Percentiles rank a stretch among this genome's conserved stretches.
Evolutionary conservation across 2,797 vertebrate genomes (phyloP).

Genomic region (Aselliscus stoliczkanus): DNA sequence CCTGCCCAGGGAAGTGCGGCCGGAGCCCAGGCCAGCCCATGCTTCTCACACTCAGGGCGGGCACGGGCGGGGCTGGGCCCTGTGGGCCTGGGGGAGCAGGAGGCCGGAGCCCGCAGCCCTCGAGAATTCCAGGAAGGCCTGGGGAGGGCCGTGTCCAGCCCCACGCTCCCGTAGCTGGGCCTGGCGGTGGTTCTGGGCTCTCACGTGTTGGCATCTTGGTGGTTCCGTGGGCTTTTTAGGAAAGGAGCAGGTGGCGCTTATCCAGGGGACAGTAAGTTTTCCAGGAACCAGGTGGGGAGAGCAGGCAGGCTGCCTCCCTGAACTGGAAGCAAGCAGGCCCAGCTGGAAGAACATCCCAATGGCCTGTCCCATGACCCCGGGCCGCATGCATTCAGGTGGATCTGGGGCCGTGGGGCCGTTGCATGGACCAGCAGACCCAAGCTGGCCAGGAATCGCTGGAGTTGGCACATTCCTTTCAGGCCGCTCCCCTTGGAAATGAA

Average conservation of each 20-base stretch:
- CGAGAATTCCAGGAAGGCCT: not conserved
- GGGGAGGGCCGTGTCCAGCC: not conserved
- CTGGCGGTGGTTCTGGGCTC: not conserved
- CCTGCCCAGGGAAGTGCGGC: not conserved
- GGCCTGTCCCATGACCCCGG: not conserved
- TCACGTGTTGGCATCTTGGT: not conserved
- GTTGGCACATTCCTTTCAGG: not conserved
- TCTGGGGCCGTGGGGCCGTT: not conserved
- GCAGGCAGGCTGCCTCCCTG: not conserved
- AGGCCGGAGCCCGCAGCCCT: not conserved
- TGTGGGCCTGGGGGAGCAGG: not conserved
- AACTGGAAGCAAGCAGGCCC: not conserved
- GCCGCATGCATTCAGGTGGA: rapidly evolving
- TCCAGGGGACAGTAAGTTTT: not conserved
- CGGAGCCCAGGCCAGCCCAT: rapidly evolving
- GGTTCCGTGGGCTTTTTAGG: not conserved
- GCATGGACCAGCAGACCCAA: not conserved
- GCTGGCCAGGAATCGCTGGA: not conserved
- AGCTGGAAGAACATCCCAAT: too few relatives aligned
- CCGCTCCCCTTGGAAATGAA: not conserved
- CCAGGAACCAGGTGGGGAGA: not conserved
- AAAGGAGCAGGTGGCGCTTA: rapidly evolving
- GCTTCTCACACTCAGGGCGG: not conserved
- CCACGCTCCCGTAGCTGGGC: not conserved
- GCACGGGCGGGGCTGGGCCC: rapidly evolving